These are phyloP conservation scores for Drosophila ironensis DNA, from an alignment of 1,140 invertebrate species.

Conservation along the genomic window DNA sequence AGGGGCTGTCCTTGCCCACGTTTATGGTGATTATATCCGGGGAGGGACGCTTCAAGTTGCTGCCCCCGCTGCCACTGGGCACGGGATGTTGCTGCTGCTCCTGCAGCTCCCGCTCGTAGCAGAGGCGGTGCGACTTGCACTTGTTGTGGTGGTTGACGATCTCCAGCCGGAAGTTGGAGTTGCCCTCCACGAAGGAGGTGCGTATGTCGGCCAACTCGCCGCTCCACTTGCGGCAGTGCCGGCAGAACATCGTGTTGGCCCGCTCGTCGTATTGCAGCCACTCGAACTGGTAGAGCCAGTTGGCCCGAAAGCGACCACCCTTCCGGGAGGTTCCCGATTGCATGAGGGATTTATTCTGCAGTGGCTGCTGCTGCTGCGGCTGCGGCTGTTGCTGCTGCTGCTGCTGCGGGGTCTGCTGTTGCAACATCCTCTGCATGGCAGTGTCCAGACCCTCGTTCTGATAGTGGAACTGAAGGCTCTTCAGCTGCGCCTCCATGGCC, in stretches of 20 bases:
- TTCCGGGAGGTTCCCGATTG: slow-evolving; percentile 82
- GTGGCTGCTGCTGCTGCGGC: neutral
- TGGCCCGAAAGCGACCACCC: slow-evolving; percentile 85
- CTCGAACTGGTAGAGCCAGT: slow-evolving; percentile 86
- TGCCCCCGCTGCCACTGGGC: slow-evolving; percentile 18
- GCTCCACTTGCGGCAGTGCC: slow-evolving; percentile 88
- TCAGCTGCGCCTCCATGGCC: slow-evolving; percentile 63
- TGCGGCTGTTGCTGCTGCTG: slow-evolving; percentile 30
- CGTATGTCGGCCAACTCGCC: slow-evolving; percentile 86
- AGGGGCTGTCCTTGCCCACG: slow-evolving; percentile 69
- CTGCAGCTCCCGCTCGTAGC: slow-evolving; percentile 83
- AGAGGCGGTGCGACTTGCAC: slow-evolving; percentile 88
- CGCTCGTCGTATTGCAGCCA: slow-evolving; percentile 87
- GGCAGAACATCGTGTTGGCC: slow-evolving; percentile 88
- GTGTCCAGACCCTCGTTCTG: slow-evolving; percentile 58
- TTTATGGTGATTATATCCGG: slow-evolving; percentile 77
- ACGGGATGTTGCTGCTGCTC: slow-evolving; percentile 62
- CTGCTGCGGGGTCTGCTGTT: slow-evolving; percentile 61
- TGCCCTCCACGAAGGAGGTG: slow-evolving; percentile 89
- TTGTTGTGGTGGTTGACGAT: slow-evolving; percentile 90
- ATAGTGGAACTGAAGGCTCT: slow-evolving; percentile 55
- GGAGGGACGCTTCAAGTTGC: slow-evolving; percentile 12
- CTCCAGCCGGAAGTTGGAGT: slow-evolving; percentile 88
- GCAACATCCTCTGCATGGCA: slow-evolving; percentile 61
- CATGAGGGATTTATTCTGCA: neutral